Evolutionary conservation across 37 sponge, comb jelly and placozoan species (phyloP), one percentile per base, ranked within the genome.

Genomic region (Beroe forskalii): DNA sequence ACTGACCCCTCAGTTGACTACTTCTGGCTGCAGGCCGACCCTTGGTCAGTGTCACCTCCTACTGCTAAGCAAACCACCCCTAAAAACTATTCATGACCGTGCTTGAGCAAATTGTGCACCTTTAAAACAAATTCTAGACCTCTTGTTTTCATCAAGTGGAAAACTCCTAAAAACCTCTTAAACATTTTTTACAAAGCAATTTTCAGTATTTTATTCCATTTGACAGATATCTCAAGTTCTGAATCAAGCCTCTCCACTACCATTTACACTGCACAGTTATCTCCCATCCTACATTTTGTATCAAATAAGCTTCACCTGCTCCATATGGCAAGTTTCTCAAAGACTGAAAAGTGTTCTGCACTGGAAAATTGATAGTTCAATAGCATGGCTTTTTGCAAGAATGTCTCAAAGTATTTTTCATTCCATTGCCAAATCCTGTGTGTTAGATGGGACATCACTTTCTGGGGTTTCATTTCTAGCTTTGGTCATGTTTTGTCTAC

Each of bases 331-430:
- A 92, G 28, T 93, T 91, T 33, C 62, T 55, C 0, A 32, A 32
- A 0, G 83, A 93, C 17, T 24, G 60, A 1, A 35, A 72, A 30
- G 76, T 91, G 0, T 37, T 92, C 0, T 89, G 67, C 19, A 37
- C 89, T 20, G 19, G 41, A 91, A 90, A 67, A 42, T 96, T 37
- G 89, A 92, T 22, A 91, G 92, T 20, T 93, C 40, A 69, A 37
- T 96, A 23, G 92, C 91, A 0, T 98, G 99, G 99, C n/a, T 32
- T 98, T 17, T 2, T 96, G 23, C 95, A 95, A 89, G 99, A 95
- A 75, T 31, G 86, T 20, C 99, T 96, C n/a, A n/a, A n/a, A 0
- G 62, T 94, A 27, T 91, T 98, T 31, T 62, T 93, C 32, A 91
- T 96, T 0, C 95, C 99, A 6, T 25, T 80, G n/a, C 27, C 22